Percentiles rank a stretch among this genome's conserved stretches.
Conservation (phyloP, 2,113 vertebrate species). For the Apus apus region DNA sequence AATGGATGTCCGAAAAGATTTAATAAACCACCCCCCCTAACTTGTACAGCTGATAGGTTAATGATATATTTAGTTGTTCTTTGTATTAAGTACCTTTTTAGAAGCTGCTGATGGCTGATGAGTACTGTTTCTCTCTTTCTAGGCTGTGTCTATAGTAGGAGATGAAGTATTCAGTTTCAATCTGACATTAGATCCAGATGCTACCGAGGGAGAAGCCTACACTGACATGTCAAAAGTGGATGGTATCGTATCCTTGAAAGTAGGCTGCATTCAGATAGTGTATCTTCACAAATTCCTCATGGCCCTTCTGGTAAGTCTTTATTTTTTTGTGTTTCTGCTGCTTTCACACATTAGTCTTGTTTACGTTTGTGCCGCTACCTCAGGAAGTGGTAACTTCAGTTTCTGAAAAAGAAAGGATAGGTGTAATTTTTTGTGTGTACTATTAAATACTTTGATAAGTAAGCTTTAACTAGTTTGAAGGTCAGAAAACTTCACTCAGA, state of each 20-base stretch:
- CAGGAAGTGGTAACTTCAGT: not conserved
- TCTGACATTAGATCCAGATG: conserved; percentile 84
- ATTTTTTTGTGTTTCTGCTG: not conserved
- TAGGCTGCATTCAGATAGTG: conserved; percentile 94
- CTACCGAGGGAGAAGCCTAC: conserved; percentile 88
- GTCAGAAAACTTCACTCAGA: not conserved
- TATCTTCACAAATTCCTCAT: conserved; percentile 94
- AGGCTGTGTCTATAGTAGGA: conserved; percentile 94
- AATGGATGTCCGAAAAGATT: not conserved
- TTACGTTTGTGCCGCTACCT: not conserved
- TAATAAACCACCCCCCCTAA: not conserved
- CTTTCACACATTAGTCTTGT: not conserved
- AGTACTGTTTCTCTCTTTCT: conserved; percentile 15
- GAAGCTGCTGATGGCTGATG: conserved; percentile 1
- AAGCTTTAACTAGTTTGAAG: not conserved
- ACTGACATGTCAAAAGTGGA: conserved; percentile 89
- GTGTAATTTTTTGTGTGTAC: not conserved
- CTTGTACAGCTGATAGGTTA: not conserved
- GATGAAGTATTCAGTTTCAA: conserved; percentile 97
- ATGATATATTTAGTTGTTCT: not conserved
- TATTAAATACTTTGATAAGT: not conserved
- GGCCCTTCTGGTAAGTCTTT: conserved; percentile 86
- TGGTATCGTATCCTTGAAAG: conserved; percentile 83
- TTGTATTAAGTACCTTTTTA: not conserved
- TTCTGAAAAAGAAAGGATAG: not conserved